Base-by-base conservation (phyloP, 2,888 invertebrate species). In the Epirrita christyi region DNA sequence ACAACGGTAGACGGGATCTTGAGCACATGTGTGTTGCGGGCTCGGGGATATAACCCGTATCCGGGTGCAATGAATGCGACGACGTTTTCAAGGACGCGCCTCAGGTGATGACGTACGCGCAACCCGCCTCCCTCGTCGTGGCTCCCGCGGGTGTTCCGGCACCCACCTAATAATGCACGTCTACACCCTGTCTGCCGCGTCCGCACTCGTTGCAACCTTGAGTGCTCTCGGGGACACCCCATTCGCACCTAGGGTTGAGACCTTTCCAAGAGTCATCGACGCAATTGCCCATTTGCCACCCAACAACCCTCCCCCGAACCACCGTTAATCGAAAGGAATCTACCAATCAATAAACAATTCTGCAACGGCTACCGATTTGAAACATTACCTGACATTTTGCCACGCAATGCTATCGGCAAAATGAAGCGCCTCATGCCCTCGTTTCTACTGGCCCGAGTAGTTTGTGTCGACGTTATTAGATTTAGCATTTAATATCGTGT, bases 111-210 rank as follows among this genome's bases (percentile, higher is more conserved):
- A 91, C 91, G 91, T 90, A 89, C 88, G 85, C 86, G 84, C 81
- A 82, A 84, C 85, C 86, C 86, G 77, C 83, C 78, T 67, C 81
- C 79, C 81, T 76, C 78, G 69, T 72, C 78, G 73, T 72, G 69
- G 72, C 83, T 80, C 85, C 86, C 85, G 83, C 81, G 86, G 87
- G 86, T 86, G 87, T 87, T 87, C 85, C 88, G 86, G 87, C 89
- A 88, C 91, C 91, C 91, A 88, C 92, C 92, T 92, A 91, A 92
- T 92, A 92, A 92, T 92, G 92, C 92, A 92, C 88, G 92, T 92
- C 92, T 92, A 87, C 90, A 85, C 88, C 80, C 85, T 84, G 92
- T 92, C 92, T 92, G 76, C 91, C 85, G 81, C 81, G 86, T 84
- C 88, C 87, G 88, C 88, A 87, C 84, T 81, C 88, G 86, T 79